phyloP scores from a whole-genome alignment of 2,888 invertebrate species.

The Dolomedes plantarius region DNA sequence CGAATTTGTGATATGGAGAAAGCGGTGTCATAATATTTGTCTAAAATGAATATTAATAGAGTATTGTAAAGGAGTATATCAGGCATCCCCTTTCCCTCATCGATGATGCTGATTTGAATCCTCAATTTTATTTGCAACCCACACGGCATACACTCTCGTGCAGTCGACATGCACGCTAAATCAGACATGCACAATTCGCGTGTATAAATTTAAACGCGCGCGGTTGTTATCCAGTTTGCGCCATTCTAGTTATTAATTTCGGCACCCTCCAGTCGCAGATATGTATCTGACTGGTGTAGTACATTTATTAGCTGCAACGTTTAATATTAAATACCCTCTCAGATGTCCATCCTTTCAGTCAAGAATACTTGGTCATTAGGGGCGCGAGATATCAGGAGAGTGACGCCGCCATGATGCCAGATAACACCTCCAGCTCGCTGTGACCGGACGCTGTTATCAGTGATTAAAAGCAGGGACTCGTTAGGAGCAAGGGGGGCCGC shows the following conservation, averaged over 20 bases:
- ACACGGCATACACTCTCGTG: too few species aligned
- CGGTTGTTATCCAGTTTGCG: too few species aligned
- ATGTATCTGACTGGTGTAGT: neutral
- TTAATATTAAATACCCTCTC: slow-evolving; percentile 12
- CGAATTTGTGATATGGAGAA: too few species aligned
- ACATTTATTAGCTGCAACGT: slow-evolving; percentile 6
- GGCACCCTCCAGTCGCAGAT: neutral
- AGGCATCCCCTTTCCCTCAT: too few species aligned
- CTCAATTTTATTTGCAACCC: too few species aligned
- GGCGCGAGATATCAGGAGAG: neutral
- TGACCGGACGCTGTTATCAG: slow-evolving; percentile 34
- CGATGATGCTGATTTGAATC: too few species aligned
- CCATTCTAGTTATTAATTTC: neutral
- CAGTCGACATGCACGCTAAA: too few species aligned
- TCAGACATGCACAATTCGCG: too few species aligned
- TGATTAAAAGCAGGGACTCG: slow-evolving; percentile 41
- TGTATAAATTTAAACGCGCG: too few species aligned
- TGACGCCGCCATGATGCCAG: neutral
- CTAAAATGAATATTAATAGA: too few species aligned
- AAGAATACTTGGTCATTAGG: slow-evolving; percentile 3
- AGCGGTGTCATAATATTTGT: too few species aligned
- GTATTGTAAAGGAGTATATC: too few species aligned
- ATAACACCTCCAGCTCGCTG: neutral
- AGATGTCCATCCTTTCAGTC: neutral
- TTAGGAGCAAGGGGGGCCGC: neutral